Conservation (phyloP, 2,113 vertebrate genomes). For the Prinia subflava region DNA sequence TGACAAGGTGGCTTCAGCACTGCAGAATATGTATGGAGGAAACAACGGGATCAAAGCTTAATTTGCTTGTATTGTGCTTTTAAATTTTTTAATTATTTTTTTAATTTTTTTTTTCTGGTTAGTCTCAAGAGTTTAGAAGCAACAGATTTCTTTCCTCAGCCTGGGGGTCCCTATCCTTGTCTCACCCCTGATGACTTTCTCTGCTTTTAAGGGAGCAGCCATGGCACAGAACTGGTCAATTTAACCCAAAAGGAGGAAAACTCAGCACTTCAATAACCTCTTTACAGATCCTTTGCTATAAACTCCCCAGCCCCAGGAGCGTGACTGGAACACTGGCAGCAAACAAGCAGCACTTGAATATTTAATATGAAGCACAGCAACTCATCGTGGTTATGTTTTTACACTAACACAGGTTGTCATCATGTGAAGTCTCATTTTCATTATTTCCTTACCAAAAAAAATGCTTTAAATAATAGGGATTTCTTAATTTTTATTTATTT, state of each 20-base stretch:
- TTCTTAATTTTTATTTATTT: neutral
- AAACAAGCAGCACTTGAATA: neutral
- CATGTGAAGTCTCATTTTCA: neutral
- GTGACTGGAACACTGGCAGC: neutral
- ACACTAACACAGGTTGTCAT: neutral
- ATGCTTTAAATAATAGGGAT: neutral
- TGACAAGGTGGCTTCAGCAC: neutral
- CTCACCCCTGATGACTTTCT: rapidly evolving
- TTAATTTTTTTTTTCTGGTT: neutral
- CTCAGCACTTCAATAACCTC: neutral
- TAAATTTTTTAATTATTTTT: too few relatives aligned
- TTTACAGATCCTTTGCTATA: neutral
- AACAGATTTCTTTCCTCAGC: neutral
- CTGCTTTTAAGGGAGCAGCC: neutral
- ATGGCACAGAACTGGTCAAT: neutral
- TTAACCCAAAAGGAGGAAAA: neutral
- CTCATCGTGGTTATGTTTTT: neutral
- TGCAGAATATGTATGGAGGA: rapidly evolving
- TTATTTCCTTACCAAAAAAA: neutral
- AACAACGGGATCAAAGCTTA: neutral
- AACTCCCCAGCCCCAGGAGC: neutral
- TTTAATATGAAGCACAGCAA: neutral
- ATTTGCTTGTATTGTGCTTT: neutral
- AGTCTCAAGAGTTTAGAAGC: neutral
- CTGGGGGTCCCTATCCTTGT: rapidly evolving